These are phyloP conservation scores for Lontra canadensis DNA, from an alignment of 2,113 vertebrate species.

Conservation along the genomic window DNA sequence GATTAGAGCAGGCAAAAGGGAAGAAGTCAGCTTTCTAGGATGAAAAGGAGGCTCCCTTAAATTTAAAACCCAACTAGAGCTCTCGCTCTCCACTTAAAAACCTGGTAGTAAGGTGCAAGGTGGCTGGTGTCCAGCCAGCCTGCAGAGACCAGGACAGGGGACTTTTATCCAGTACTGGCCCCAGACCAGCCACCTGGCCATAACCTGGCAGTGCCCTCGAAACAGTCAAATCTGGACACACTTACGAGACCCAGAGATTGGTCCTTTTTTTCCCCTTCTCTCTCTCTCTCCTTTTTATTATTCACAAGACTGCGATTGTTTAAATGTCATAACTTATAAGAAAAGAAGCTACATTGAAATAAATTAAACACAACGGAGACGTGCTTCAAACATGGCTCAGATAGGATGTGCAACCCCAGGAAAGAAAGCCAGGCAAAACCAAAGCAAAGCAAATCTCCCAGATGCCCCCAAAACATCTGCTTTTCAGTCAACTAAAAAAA, in stretches of 20 bases:
- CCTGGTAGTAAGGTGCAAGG: neutral
- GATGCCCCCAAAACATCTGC: conserved; percentile 65
- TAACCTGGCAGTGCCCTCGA: neutral
- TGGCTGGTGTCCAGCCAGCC: neutral
- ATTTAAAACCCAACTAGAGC: neutral
- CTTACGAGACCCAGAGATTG: neutral
- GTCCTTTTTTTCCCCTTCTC: neutral
- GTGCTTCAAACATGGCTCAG: conserved; percentile 78
- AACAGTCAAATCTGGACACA: conserved; percentile 37
- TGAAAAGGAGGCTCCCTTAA: neutral
- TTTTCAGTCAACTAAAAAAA: conserved; percentile 71
- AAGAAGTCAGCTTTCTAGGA: neutral
- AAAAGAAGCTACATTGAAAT: conserved; percentile 90
- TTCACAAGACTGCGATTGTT: conserved; percentile 89
- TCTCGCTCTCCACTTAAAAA: neutral
- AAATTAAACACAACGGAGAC: conserved; percentile 87
- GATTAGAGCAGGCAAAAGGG: neutral
- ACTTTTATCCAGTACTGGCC: neutral
- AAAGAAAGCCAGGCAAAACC: conserved; percentile 77
- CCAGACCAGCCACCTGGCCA: neutral
- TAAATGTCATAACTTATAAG: conserved; percentile 87
- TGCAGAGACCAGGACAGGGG: neutral
- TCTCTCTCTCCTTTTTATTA: conserved; percentile 84
- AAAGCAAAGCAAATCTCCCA: conserved; percentile 63
- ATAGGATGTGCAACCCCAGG: conserved; percentile 58